Evolutionary conservation across 1,140 invertebrate species (phyloP), one percentile per base, ranked within the genome.

Genomic region (Hesperophylax magnus): DNA sequence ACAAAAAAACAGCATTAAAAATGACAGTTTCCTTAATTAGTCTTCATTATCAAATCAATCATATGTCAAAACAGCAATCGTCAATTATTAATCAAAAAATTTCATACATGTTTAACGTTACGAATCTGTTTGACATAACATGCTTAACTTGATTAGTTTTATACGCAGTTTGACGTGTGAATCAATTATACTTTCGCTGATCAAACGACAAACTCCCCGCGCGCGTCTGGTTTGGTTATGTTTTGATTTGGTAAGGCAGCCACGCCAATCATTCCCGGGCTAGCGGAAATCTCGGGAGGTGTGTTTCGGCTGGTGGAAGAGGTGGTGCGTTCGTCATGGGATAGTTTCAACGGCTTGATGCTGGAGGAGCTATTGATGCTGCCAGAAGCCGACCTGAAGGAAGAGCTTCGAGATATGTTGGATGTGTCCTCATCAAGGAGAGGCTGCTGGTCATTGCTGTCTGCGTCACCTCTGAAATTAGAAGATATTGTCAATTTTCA

Each of bases 161-260:
- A 47, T 47, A 47, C 39, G 11, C 39, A 47, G 39, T 47, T 47
- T 9, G 34, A 39, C 34, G 34, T 39, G 3, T 39, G 11, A 14
- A 47, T 47, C 39, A 14, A 47, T 14, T 47, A 47, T 47, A 14
- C 11, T 14, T 47, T 47, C 3, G 2, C 11, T 14, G 39, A 61
- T 20, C 39, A 69, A 18, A 69, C 65, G 9, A 69, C 34, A 34
- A 39, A 69, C 15, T 69, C 65, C 6, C 65, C 31, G 17, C 65
- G 27, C 34, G 17, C 17, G 31, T 31, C 34, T 67, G 39, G 20
- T 2, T 65, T 34, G 18, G 20, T 52, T 18, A 24, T 31, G 22
- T 24, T 54, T 24, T 54, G 9, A 15, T 72, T 72, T 1, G 69
- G 69, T 6, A 72, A 27, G 11, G 69, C 69, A 52, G 69, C 69